Evolutionary conservation across 2,113 vertebrate species (phyloP).

Genomic region (Engraulis encrasicolus): DNA sequence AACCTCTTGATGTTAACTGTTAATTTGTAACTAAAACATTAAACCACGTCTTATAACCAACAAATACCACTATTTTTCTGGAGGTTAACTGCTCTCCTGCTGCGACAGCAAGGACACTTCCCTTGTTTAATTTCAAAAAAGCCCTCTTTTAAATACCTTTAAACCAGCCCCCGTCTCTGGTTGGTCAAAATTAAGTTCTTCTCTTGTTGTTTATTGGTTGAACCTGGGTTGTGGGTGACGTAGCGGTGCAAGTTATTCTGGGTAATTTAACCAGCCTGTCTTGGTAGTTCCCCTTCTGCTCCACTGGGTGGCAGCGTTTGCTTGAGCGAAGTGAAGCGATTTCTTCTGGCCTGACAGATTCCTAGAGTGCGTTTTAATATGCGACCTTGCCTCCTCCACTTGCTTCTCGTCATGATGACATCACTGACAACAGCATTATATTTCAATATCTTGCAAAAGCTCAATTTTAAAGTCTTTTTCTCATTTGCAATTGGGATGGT

Average conservation of each 20-base stretch:
- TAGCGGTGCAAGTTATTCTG: neutral
- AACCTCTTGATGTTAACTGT: no score
- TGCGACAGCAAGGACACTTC: neutral
- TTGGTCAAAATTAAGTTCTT: slow-evolving; percentile 60
- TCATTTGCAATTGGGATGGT: no score
- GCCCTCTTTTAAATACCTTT: slow-evolving; percentile 70
- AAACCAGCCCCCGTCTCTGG: slow-evolving; percentile 44
- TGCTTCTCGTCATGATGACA: no score
- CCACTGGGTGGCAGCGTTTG: neutral
- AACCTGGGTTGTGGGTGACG: neutral
- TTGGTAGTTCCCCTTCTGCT: neutral
- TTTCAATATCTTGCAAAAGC: no score
- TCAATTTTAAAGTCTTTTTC: no score
- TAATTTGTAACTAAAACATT: neutral
- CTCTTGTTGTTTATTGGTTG: slow-evolving; percentile 60
- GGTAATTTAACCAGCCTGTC: neutral
- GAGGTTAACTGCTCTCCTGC: neutral
- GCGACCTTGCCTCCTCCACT: no score
- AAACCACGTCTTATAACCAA: neutral
- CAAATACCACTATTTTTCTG: neutral
- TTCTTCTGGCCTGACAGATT: no score
- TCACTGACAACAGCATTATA: no score
- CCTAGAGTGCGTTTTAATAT: no score
- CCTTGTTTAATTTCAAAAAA: slow-evolving; percentile 71
- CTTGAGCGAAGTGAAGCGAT: no score